Evolutionary conservation across 2,888 invertebrate species (phyloP).

Genomic region (Andrena camellia): DNA sequence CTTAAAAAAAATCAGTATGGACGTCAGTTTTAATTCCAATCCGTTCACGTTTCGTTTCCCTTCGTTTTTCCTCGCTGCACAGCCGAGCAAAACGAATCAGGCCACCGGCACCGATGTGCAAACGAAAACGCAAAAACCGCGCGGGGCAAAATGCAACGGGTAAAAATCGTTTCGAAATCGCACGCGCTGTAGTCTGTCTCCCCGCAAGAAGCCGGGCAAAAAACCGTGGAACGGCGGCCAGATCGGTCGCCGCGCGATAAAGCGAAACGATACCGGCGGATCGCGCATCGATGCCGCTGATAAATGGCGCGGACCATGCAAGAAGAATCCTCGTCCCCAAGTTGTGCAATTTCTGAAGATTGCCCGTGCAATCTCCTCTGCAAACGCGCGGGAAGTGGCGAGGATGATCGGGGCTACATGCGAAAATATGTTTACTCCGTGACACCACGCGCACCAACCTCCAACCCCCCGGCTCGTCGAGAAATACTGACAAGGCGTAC

Average conservation of each 20-base stretch:
- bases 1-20: neutral
- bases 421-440: slow-evolving; percentile 59
- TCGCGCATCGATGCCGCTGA: slow-evolving; percentile 42
- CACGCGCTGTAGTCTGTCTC: neutral
- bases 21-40: neutral
- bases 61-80: neutral
- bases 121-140: neutral
- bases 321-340: slow-evolving; percentile 28
- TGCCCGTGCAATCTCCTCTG: slow-evolving; percentile 45
- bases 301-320: slow-evolving; percentile 47
- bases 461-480: neutral
- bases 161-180: slow-evolving; percentile 9
- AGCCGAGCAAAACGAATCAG: neutral
- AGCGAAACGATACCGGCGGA: slow-evolving; percentile 37
- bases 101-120: neutral
- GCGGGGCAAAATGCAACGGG: neutral
- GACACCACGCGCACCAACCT: neutral
- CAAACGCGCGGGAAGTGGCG: slow-evolving; percentile 21
- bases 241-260: slow-evolving; percentile 23
- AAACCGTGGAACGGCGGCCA: slow-evolving; percentile 1
- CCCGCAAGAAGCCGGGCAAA: slow-evolving; percentile 26
- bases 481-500: neutral
- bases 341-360: slow-evolving; percentile 63
- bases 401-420: slow-evolving; percentile 24
- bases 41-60: neutral